Evolutionary conservation across 1,140 invertebrate species (phyloP).

Genomic region (Fopius arisanus): DNA sequence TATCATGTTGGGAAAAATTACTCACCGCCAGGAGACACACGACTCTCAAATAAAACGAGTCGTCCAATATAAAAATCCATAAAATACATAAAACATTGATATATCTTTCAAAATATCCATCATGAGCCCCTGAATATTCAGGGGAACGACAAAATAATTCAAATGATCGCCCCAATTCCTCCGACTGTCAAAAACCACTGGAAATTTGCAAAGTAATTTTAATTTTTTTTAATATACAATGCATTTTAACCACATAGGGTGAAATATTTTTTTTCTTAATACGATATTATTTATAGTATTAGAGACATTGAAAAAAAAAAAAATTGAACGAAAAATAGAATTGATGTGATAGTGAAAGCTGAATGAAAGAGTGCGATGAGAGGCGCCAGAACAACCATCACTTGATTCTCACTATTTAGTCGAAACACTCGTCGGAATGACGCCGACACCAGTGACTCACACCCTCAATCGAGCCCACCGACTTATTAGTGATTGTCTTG

Average conservation of each 20-base stretch:
- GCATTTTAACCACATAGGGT: too few species aligned
- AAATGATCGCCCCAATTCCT: too few species aligned
- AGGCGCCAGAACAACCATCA: slow-evolving; percentile 4
- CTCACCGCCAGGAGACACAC: slow-evolving; percentile 14
- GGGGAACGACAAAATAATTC: background rate
- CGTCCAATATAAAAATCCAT: background rate
- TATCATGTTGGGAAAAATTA: slow-evolving; percentile 15
- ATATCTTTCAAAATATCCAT: background rate
- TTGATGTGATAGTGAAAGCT: too few species aligned
- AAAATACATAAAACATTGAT: slow-evolving; percentile 2
- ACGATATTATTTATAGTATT: too few species aligned
- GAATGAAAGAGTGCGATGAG: too few species aligned
- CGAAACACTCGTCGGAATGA: background rate
- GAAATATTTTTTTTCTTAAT: too few species aligned
- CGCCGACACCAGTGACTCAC: slow-evolving; percentile 46
- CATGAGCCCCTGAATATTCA: background rate
- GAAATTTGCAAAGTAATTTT: too few species aligned
- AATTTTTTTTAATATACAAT: too few species aligned
- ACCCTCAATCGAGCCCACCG: slow-evolving; percentile 57
- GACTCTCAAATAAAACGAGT: slow-evolving; percentile 14
- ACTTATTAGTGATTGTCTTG: slow-evolving; percentile 60
- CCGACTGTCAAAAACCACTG: too few species aligned
- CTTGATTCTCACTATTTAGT: background rate
- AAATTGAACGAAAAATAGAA: too few species aligned
- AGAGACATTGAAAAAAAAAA: too few species aligned